Evolutionary conservation across 2,113 vertebrate genomes (phyloP), one percentile per base, ranked within the genome.

Genomic region (Okapia johnstoni): DNA sequence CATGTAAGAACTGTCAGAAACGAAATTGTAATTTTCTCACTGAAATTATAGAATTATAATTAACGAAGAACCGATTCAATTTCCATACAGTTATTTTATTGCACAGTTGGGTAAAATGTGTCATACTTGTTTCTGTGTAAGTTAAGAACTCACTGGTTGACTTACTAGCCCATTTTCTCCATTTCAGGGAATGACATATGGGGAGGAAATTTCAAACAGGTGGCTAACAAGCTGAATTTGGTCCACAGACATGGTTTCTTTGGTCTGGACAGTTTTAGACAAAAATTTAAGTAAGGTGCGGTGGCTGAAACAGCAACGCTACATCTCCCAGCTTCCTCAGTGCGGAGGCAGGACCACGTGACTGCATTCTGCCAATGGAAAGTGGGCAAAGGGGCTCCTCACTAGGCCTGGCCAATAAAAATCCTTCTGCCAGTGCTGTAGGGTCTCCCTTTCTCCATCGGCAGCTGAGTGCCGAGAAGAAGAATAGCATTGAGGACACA

Each of bases 341-440:
- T 6, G 1, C 0, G 12, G 26, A 25, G 81, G 36, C 28, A 61
- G 73, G 36, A 48, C 43, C 23, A 3, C 0, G 1, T 28, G 40
- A 58, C 10, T 30, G 19, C 48, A 1, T 55, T n/a, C 83, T 63
- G 30, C 40, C 60, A n/a, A 7, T 30, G 36, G 40, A 25, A 84
- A 9, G 16, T 15, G 40, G 50, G 61, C 28, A 36, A 46, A 60
- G 13, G 11, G 52, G 12, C 28, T 17, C 16, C 7, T 25, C 52
- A 3, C 52, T 14, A 28, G 46, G n/a, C 6, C 25, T 46, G 43
- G 48, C 30, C 40, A 4, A 0, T 25, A 57, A 83, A 90, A 83
- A 26, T 6, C 73, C 90, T 61, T 15, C 52, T n/a, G 23, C 21
- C 33, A 60, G 61, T 1, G 12, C 57, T n/a, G 17, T 15, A 10